Evolutionary conservation across 1,140 invertebrate genomes (phyloP), one percentile per base, ranked within the genome.

Genomic region (Hycleus phaleratus): DNA sequence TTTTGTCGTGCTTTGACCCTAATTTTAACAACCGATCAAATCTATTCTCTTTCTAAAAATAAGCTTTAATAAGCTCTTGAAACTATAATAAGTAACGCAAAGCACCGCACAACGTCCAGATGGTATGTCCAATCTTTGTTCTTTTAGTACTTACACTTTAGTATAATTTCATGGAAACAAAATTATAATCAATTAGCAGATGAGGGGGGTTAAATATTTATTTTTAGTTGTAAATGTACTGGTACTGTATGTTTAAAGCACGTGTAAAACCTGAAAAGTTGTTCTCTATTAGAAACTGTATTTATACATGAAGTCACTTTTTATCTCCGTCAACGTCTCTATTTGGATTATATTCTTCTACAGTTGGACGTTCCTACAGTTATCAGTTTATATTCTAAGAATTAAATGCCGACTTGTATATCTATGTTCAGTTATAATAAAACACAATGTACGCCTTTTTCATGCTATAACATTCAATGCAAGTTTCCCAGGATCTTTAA

Each of bases 291-390:
- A 26, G 47, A 48, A 53, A 44, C 50, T 47, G 57, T 47, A 47
- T 59, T 59, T 50, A 32, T 32, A 32, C 32, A 32, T 32, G n/a
- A 43, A 40, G 44, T 38, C 40, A 59, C 49, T 52, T 59, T 59
- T 59, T 51, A 59, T 59, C 57, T 59, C 57, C 40, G 52, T 59
- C 57, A 59, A 51, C 49, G 49, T 18, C 49, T 53, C 49, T 59
- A 59, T 59, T 59, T 59, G 46, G 50, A 58, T 58, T 58, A 58
- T 53, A 32, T 32, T 40, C 44, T 58, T 46, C 49, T 32, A 32
- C 7, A 32, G 32, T 26, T 46, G 56, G 56, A 58, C 32, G 32
- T 32, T 32, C 49, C 45, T 53, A 25, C 8, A 53, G 24, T 53
- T 53, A 53, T 53, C 51, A 53, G 51, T 53, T 52, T 53, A 45